phyloP scores from a whole-genome alignment of 2,113 vertebrate species.

The Scatophagus argus region DNA sequence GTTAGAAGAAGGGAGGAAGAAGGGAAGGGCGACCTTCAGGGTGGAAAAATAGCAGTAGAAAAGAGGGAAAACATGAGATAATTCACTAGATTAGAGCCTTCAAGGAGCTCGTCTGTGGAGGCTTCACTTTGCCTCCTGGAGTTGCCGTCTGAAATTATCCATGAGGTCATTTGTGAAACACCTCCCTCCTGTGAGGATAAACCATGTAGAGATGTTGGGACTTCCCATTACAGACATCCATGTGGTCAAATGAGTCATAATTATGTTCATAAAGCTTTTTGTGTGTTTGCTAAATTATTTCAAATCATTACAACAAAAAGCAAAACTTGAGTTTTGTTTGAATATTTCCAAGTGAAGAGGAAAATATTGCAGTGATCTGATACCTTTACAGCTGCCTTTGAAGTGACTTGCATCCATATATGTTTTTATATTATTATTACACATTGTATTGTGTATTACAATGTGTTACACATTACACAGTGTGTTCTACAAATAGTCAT shows the following conservation, averaged over 20 bases:
- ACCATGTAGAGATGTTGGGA: background rate
- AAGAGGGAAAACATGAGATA: background rate
- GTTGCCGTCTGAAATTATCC: background rate
- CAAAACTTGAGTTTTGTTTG: background rate
- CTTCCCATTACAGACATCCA: conserved; percentile 21
- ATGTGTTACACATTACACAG: no score
- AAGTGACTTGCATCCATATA: background rate
- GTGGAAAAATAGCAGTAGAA: background rate
- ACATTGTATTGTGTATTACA: no score
- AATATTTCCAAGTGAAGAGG: background rate
- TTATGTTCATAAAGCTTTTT: background rate
- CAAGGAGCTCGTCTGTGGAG: background rate
- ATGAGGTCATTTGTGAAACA: conserved; percentile 10
- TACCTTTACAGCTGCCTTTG: background rate
- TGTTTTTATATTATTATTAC: no score
- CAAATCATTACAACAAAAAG: background rate
- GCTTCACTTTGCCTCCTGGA: background rate
- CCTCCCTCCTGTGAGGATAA: conserved; percentile 1
- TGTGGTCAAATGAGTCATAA: conserved; percentile 24
- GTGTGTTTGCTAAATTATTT: background rate
- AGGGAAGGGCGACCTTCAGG: background rate
- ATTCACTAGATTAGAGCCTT: background rate
- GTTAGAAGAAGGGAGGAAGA: background rate
- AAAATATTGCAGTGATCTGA: background rate
- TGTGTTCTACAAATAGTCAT: no score